Evolutionary conservation across 2,888 invertebrate genomes (phyloP), one percentile per base, ranked within the genome.

Genomic region (Pelosia muscerda): DNA sequence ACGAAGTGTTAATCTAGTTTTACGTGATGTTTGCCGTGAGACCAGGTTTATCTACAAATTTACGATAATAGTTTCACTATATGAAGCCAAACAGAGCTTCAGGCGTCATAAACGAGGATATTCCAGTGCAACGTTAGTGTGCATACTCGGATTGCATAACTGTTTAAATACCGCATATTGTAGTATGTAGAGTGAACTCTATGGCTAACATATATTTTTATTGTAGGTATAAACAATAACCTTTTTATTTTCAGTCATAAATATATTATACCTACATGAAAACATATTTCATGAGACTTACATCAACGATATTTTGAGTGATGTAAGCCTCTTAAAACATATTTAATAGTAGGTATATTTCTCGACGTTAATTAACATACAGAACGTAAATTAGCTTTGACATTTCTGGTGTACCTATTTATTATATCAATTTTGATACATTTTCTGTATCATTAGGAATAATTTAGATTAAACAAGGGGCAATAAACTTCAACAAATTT

Each of bases 381-480:
- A 10, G 11, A 23, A 19, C 26, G 58, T 26, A 63, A 63, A 49
- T 65, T 56, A 53, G 26, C 9, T 28, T 62, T 34, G 62, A 69
- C 61, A 65, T 65, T 65, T 49, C 57, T 58, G 58, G 23, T 53
- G 25, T 13, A 58, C 9, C 2, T 34, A 58, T 49, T 66, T 63
- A 54, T 56, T 60, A 63, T 66, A 63, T 57, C 53, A 63, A 66
- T 56, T 60, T 42, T 38, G 26, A 63, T 66, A 63, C 56, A 60
- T 60, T 66, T 70, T 66, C 66, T 63, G 66, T 70, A 63, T 66
- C 63, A 60, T 53, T 63, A 63, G 60, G 63, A 66, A 54, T 38
- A 68, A 73, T 61, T 64, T 53, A 63, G 61, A 61, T 63, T 62
- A 66, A 71, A 60, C 57, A 68, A 69, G 55, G 66, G 63, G 55